A percentile compares a stretch with the other conserved stretches of the same genome.
Evolutionary conservation across 2,113 vertebrate species (phyloP).

Genomic region (Todiramphus chloris): DNA sequence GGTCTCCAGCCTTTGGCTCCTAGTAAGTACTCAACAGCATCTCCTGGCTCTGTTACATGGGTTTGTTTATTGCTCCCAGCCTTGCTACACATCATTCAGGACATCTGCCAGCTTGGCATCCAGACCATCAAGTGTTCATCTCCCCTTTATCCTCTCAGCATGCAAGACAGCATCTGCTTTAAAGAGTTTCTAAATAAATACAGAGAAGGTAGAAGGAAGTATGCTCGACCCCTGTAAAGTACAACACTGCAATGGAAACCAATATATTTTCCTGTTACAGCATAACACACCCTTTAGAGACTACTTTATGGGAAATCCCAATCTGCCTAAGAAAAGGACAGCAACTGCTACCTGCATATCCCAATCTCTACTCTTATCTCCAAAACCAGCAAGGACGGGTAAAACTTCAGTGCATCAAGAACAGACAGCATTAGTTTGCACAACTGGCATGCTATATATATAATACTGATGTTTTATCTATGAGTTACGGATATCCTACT

Average conservation of each 20-base stretch:
- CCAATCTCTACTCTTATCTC: background rate
- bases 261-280: background rate
- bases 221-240: background rate
- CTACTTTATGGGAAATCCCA: background rate
- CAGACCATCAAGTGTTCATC: background rate
- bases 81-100: background rate
- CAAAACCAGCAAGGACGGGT: background rate
- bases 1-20: background rate
- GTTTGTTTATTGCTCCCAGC: background rate
- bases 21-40: background rate
- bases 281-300: background rate
- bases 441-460: background rate
- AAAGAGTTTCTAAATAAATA: background rate
- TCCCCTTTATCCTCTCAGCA: background rate
- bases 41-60: background rate
- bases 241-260: background rate
- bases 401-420: background rate
- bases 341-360: background rate
- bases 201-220: background rate
- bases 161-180: background rate
- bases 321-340: background rate
- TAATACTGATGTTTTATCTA: background rate
- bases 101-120: conserved; percentile 39
- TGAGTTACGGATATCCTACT: rapidly evolving
- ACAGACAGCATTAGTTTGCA: background rate